These are phyloP conservation scores for Sesamia inferens DNA, from an alignment of 2,888 invertebrate species.

Conservation along the genomic window DNA sequence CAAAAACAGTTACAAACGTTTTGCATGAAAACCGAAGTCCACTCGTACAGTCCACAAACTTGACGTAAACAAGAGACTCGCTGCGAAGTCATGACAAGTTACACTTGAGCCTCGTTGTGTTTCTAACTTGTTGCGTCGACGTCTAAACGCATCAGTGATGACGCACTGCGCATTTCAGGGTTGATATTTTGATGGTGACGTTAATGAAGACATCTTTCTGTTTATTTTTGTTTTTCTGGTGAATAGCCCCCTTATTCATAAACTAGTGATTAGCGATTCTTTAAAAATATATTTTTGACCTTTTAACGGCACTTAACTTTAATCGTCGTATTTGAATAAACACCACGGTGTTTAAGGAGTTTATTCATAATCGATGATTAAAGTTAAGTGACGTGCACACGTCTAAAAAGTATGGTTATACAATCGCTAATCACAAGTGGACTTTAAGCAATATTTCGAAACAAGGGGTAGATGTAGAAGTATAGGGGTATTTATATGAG, in stretches of 20 bases:
- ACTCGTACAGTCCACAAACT: conserved; percentile 49
- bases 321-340: too few species aligned
- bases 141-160: conserved; percentile 56
- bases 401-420: too few species aligned
- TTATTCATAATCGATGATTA: too few species aligned
- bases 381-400: too few species aligned
- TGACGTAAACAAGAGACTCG: conserved; percentile 57
- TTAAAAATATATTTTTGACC: too few species aligned
- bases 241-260: not conserved
- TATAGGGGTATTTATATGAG: not conserved
- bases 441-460: too few species aligned
- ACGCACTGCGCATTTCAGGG: conserved; percentile 54
- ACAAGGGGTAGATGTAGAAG: too few species aligned
- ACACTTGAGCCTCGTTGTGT: conserved; percentile 59
- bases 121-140: conserved; percentile 62
- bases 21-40: conserved; percentile 49
- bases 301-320: too few species aligned
- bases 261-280: too few species aligned
- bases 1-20: conserved; percentile 37
- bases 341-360: too few species aligned
- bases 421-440: too few species aligned
- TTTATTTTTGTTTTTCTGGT: not conserved
- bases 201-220: conserved; percentile 12
- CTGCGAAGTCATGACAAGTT: conserved; percentile 61
- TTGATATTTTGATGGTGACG: conserved; percentile 36